These are phyloP conservation scores for Montifringilla adamsi DNA, from an alignment of 2,113 vertebrate species.

Conservation along the genomic window DNA sequence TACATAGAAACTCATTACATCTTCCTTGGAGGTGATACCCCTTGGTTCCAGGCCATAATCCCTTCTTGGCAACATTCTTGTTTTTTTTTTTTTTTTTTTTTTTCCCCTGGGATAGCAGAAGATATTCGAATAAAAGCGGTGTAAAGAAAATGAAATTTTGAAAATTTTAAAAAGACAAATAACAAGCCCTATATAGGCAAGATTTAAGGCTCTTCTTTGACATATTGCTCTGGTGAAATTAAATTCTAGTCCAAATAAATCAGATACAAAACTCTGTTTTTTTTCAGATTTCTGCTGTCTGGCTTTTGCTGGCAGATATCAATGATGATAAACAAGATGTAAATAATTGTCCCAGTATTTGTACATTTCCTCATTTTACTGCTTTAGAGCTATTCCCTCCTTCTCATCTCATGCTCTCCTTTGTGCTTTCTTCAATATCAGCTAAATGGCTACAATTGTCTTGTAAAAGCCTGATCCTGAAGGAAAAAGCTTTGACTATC, in stretches of 20 bases:
- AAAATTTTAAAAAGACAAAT: background rate
- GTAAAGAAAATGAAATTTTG: background rate
- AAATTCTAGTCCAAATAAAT: background rate
- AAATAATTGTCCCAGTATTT: background rate
- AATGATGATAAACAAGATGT: background rate
- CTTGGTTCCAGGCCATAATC: background rate
- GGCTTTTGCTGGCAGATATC: background rate
- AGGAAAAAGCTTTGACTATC: slow-evolving; percentile 15
- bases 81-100: background rate
- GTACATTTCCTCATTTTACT: background rate
- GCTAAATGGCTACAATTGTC: background rate
- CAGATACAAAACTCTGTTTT: background rate
- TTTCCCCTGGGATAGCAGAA: background rate
- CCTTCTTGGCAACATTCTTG: background rate
- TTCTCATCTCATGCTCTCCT: background rate
- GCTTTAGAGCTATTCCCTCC: background rate
- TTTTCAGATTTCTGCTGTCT: background rate
- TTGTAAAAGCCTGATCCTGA: slow-evolving; percentile 16
- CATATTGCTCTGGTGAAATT: background rate
- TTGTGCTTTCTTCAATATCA: slow-evolving; percentile 3
- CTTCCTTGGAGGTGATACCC: background rate
- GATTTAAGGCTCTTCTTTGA: background rate
- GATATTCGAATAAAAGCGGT: background rate
- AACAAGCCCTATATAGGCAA: background rate
- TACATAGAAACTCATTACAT: background rate